phyloP scores from a whole-genome alignment of 2,797 vertebrate species.

The Pseudochirops corinnae region DNA sequence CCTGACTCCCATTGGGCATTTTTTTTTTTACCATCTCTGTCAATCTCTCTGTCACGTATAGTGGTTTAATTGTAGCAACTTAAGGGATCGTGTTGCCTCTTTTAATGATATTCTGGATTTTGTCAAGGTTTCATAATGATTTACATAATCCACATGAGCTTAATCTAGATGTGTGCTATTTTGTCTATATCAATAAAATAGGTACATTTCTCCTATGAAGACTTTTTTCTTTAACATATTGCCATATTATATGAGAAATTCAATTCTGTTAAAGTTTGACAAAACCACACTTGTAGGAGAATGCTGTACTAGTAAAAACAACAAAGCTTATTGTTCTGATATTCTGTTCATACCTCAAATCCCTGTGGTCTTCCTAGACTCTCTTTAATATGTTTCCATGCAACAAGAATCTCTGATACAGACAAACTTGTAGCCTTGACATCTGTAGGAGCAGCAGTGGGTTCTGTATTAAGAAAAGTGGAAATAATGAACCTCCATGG shows the following conservation, averaged over 20 bases:
- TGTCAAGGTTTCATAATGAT: conserved; percentile 32
- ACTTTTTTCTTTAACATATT: conserved; percentile 44
- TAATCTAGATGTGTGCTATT: background rate
- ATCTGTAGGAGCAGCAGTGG: conserved; percentile 92
- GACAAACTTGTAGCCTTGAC: conserved; percentile 93
- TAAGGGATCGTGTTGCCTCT: background rate
- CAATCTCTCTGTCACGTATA: background rate
- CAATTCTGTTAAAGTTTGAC: conserved; percentile 68
- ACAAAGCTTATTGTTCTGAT: conserved; percentile 70
- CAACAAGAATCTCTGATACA: conserved; percentile 93
- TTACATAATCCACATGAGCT: conserved; percentile 7
- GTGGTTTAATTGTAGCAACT: background rate
- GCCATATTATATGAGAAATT: conserved; percentile 35
- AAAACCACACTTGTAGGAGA: conserved; percentile 63
- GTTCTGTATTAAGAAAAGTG: conserved; percentile 89
- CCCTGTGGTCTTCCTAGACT: conserved; percentile 94
- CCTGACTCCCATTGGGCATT: background rate
- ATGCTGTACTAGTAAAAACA: conserved; percentile 57
- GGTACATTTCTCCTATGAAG: background rate
- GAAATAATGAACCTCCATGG: conserved; percentile 75
- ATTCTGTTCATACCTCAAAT: conserved; percentile 92
- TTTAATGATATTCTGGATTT: conserved; percentile 17
- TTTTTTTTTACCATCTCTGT: background rate
- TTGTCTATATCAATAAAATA: conserved; percentile 11
- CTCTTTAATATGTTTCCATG: conserved; percentile 93